phyloP scores from a whole-genome alignment of 2,888 invertebrate species.

The Pristionchus arcanus region DNA sequence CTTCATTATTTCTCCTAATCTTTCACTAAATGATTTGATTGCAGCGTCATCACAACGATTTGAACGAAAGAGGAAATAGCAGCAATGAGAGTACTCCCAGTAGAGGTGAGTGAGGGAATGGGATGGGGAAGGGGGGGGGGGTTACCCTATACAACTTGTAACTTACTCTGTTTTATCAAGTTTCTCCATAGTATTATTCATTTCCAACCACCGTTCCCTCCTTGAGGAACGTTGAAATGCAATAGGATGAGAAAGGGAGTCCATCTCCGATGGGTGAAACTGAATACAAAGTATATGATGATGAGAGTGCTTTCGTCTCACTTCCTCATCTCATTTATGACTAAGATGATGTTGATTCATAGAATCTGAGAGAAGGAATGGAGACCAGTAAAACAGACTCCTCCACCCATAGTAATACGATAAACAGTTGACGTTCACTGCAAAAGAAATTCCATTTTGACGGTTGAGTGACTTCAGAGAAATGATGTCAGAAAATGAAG shows the following conservation, averaged over 20 bases:
- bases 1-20: not conserved
- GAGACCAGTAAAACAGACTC: not conserved
- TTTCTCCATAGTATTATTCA: not conserved
- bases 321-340: constrained; percentile 6
- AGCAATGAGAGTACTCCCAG: constrained; percentile 53
- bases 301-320: not conserved
- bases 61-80: constrained; percentile 35
- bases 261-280: not conserved
- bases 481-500: not conserved
- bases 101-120: constrained; percentile 22
- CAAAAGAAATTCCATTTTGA: not conserved
- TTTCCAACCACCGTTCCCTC: not conserved
- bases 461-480: not conserved
- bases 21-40: not conserved
- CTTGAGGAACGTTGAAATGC: not conserved
- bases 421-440: not conserved
- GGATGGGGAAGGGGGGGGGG: not conserved
- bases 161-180: too few relatives aligned
- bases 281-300: constrained; percentile 8
- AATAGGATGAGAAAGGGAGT: not conserved
- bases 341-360: not conserved
- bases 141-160: not conserved
- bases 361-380: not conserved
- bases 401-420: not conserved
- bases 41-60: constrained; percentile 42